phyloP scores from a whole-genome alignment of 2,888 invertebrate genomes.

The Kuschelorhynchus macadamiae region DNA sequence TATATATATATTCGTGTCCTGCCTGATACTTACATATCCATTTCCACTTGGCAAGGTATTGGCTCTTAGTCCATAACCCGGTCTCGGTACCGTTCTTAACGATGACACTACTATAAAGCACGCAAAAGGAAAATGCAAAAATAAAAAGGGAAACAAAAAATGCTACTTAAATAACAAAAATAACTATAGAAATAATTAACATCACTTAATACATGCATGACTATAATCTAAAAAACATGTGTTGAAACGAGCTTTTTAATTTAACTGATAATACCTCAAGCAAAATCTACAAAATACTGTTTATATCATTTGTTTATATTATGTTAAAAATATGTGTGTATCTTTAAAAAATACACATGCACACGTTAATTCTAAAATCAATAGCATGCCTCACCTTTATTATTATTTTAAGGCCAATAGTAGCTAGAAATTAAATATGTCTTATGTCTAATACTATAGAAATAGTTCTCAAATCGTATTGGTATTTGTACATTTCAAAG shows the following conservation, averaged over 20 bases:
- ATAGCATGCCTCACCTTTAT: conserved; percentile 54
- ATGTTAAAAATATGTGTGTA: background rate
- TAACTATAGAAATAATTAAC: conserved; percentile 4
- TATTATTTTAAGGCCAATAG: conserved; percentile 55
- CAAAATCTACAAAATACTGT: too few relatives aligned
- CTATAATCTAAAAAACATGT: conserved; percentile 43
- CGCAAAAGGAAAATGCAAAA: conserved; percentile 58
- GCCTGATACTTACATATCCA: conserved; percentile 66
- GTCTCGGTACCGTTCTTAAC: conserved; percentile 80
- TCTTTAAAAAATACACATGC: conserved; percentile 9
- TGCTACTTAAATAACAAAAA: conserved; percentile 50
- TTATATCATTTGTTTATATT: background rate
- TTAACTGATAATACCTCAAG: too few relatives aligned
- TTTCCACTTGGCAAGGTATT: conserved; percentile 79
- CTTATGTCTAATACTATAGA: conserved; percentile 28
- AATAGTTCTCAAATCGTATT: background rate
- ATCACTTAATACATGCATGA: conserved; percentile 55
- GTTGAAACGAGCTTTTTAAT: background rate
- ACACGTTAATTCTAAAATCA: conserved; percentile 18
- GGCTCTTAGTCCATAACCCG: conserved; percentile 83
- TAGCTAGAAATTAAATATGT: conserved; percentile 53
- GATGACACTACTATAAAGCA: conserved; percentile 72
- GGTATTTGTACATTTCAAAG: background rate
- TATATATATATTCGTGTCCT: too few relatives aligned
- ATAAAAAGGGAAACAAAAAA: conserved; percentile 33